Base-by-base conservation (phyloP, 2,113 vertebrate species). In the Coryphaenoides rupestris region DNA sequence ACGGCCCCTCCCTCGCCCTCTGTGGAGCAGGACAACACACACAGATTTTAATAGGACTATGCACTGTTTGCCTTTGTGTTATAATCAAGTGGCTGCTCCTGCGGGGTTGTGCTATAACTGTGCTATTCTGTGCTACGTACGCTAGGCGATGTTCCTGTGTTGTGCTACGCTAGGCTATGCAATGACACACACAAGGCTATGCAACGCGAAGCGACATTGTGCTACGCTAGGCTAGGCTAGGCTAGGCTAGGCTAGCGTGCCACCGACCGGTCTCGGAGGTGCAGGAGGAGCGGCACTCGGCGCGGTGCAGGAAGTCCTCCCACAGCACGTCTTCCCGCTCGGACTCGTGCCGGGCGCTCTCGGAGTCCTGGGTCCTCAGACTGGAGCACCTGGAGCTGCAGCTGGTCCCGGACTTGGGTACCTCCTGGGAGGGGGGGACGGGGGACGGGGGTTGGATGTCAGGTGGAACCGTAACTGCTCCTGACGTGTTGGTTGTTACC, bases 251-350 rank as follows among this genome's bases (percentile, higher is more conserved):
- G 28, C 28, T 9, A 2, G n/a, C n/a, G 33, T 5, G 1, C 54
- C 21, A 17, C 56, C 23, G 28, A 87, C 86, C 86, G 2, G 95
- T 96, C 88, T 98, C 96, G 24, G 95, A 98, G 69, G 83, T 93
- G 76, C 95, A 97, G 67, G 97, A 98, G 0, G 97, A 98, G 59
- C 90, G 91, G 79, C 95, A 98, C 86, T 98, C 96, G 0, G 96
- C 95, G 66, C 95, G 96, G 86, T 98, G 96, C 61, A 99, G 85
- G 68, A 99, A 93, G 76, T 99, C 96, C 70, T 99, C 97, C 97
- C 97, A 99, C 65, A 98, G 88, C 26, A 99, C 83, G 78, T 99
- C 97, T 81, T 99, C 97, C 0, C 96, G 98, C 89, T 99, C 97
- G 0, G 97, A 99, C 83, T 96, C 97, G 0, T 95, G 97, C 22